Conservation (phyloP, 2,113 vertebrate species). For the Sisor rabdophorus region DNA sequence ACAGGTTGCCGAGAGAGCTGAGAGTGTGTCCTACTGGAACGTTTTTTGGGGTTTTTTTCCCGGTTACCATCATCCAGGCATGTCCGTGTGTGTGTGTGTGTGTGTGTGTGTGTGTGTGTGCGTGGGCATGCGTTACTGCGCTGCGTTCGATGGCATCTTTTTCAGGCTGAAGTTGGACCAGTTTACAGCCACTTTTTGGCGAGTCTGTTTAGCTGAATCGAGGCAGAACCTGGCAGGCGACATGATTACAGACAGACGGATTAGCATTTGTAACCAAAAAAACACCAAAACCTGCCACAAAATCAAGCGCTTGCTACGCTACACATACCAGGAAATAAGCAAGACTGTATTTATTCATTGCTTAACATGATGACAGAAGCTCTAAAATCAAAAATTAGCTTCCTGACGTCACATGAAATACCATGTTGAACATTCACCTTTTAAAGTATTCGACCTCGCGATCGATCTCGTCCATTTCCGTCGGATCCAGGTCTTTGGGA, state of each 20-base stretch:
- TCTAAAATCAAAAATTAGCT: too few relatives aligned
- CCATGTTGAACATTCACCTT: constrained; percentile 69
- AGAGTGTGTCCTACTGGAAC: constrained; percentile 60
- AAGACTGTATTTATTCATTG: too few relatives aligned
- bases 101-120: constrained; percentile 36
- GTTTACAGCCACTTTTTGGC: constrained; percentile 97
- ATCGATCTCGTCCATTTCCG: constrained; percentile 96
- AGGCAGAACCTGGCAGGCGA: constrained; percentile 84
- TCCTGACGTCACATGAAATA: too few relatives aligned
- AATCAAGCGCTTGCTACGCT: too few relatives aligned
- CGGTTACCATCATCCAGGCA: constrained; percentile 55
- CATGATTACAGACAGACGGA: neutral
- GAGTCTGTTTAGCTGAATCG: constrained; percentile 96
- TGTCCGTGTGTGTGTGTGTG: constrained; percentile 49
- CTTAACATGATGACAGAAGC: too few relatives aligned
- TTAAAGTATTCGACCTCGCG: constrained; percentile 98
- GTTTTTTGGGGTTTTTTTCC: constrained; percentile 21
- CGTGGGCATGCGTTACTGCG: constrained; percentile 75
- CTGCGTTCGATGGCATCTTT: constrained; percentile 91
- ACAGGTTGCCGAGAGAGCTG: constrained; percentile 51
- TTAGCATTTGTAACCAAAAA: neutral
- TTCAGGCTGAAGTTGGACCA: constrained; percentile 99
- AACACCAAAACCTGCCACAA: too few relatives aligned
- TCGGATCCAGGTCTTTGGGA: constrained; percentile 91
- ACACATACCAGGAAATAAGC: too few relatives aligned